Conservation (phyloP, 2,113 vertebrate species). For the Beaufortia kweichowensis region DNA sequence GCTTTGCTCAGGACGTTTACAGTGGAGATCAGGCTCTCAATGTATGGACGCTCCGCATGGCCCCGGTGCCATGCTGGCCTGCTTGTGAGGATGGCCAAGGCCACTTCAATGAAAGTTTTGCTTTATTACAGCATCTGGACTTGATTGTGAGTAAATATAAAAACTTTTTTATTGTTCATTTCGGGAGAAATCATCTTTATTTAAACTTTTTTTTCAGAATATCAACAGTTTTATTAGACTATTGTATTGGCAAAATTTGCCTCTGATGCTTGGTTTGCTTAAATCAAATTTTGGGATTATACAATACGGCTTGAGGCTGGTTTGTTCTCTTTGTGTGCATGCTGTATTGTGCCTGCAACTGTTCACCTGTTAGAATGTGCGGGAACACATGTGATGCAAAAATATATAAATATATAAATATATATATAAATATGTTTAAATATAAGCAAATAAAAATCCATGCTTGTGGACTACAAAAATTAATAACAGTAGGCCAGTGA, state of each 20-base stretch:
- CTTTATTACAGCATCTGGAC: constrained; percentile 4
- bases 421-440: not conserved
- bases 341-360: not conserved
- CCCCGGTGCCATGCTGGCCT: not conserved
- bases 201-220: not conserved
- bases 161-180: not conserved
- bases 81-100: constrained; percentile 12
- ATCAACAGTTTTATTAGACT: too few relatives aligned
- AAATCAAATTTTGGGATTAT: not conserved
- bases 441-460: not conserved
- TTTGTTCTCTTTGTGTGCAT: not conserved
- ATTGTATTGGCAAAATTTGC: not conserved
- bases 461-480: not conserved
- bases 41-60: constrained; percentile 15
- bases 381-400: not conserved
- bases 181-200: not conserved
- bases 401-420: not conserved
- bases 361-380: too few relatives aligned
- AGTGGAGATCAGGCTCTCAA: constrained; percentile 33
- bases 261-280: constrained; percentile 3
- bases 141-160: constrained; percentile 38
- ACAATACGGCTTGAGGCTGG: not conserved
- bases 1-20: constrained; percentile 47
- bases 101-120: constrained; percentile 8
- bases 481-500: not conserved